Base-by-base conservation (phyloP, 2,888 invertebrate species). In the Hecatera dysodea region DNA sequence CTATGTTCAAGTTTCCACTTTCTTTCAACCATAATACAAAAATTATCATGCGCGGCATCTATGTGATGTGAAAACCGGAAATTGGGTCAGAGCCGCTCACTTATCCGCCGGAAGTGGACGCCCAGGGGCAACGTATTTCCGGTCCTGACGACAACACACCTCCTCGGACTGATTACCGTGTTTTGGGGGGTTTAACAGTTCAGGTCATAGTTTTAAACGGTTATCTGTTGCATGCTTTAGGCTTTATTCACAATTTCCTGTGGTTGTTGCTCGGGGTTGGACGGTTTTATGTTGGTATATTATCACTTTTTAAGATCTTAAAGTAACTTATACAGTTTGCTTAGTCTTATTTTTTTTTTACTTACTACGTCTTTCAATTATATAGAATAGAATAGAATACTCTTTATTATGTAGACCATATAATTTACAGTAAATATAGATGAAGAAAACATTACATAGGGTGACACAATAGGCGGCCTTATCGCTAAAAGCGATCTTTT, bases 31-130 rank as follows among this genome's bases (percentile, higher is more conserved):
- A 64, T 84, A 84, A 78, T 74, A 84, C 72, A 81, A 82, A 89
- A 89, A 88, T 89, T 90, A 92, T 93, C 92, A 89, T 86, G 75
- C 84, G 81, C 82, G 82, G 76, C 87, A 93, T 93, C 93, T 93
- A 90, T 92, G 93, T 92, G 92, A 93, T 92, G 93, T 93, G 91
- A 89, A 90, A 88, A 92, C 92, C 95, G 95, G 95, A 95, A 93
- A 95, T 94, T 94, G 93, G 93, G 93, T 93, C 92, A 93, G 91
- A 92, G 90, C 85, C 86, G 86, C 86, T 89, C 93, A 93, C 92
- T 94, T 93, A 93, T 90, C 91, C 88, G 78, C 88, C 92, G 94
- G 94, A 94, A 91, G 92, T 90, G 91, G 91, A 89, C 90, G 93
- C 93, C 92, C 91, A 88, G 90, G 90, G 91, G 93, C 93, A 86